These are phyloP conservation scores for Stratiomys singularior DNA, from an alignment of 2,888 invertebrate genomes.

Conservation along the genomic window DNA sequence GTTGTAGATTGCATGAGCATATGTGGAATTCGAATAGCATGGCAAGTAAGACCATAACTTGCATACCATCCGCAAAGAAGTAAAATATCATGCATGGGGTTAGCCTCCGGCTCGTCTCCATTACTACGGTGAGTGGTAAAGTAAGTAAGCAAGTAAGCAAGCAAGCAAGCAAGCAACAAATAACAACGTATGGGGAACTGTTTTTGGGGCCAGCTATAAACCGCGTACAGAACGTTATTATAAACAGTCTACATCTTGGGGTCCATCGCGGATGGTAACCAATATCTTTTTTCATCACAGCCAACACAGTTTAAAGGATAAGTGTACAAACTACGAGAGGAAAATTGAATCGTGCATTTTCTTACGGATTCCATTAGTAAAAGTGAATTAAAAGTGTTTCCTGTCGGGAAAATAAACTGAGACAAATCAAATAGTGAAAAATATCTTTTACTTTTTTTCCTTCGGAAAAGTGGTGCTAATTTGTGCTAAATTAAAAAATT, in stretches of 20 bases:
- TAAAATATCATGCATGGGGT: slow-evolving; percentile 21
- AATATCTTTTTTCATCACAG: slow-evolving; percentile 19
- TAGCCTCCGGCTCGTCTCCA: slow-evolving; percentile 42
- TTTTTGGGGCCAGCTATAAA: slow-evolving; percentile 66
- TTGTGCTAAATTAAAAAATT: too few relatives aligned
- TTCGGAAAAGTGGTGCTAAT: too few relatives aligned
- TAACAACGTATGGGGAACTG: slow-evolving; percentile 49
- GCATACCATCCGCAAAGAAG: slow-evolving; percentile 27
- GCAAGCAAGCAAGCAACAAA: too few relatives aligned
- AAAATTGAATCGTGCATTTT: slow-evolving; percentile 14
- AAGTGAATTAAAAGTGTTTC: not conserved
- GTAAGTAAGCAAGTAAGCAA: not conserved
- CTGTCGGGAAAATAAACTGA: too few relatives aligned
- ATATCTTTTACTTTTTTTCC: too few relatives aligned
- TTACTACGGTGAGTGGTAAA: not conserved
- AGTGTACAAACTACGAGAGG: not conserved
- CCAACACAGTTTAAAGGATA: not conserved
- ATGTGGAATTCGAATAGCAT: not conserved
- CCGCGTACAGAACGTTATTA: slow-evolving; percentile 63
- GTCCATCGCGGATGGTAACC: slow-evolving; percentile 62
- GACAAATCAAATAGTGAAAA: too few relatives aligned
- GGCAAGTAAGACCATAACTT: slow-evolving; percentile 23
- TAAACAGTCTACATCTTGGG: slow-evolving; percentile 65
- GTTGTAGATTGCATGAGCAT: not conserved
- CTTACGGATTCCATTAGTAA: not conserved